Percentiles rank a stretch among this genome's conserved stretches.
phyloP scores from a whole-genome alignment of 2,888 invertebrate genomes.

The Lysandra coridon region DNA sequence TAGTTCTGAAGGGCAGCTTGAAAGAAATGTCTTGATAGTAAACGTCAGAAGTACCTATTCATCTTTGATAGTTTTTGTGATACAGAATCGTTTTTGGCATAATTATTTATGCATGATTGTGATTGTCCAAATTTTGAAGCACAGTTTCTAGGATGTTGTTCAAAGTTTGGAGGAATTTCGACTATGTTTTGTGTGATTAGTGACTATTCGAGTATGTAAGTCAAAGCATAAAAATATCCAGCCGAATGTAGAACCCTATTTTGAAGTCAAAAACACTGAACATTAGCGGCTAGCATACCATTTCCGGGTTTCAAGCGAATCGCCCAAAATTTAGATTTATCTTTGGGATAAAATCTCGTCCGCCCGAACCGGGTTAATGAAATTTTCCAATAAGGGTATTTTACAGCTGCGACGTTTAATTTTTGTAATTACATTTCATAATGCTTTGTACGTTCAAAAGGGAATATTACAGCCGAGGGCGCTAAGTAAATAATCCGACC shows the following conservation, averaged over 20 bases:
- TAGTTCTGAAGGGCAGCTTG: not conserved
- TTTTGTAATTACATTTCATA: not conserved
- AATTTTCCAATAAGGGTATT: conserved; percentile 2
- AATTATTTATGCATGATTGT: too few relatives aligned
- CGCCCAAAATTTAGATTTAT: conserved; percentile 6
- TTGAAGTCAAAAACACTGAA: not conserved
- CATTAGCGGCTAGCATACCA: not conserved
- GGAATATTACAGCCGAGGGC: not conserved
- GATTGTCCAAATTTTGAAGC: too few relatives aligned
- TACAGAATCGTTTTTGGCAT: too few relatives aligned
- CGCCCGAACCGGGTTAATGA: not conserved
- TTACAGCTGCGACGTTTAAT: conserved; percentile 3
- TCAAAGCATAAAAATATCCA: too few relatives aligned
- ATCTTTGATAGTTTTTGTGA: too few relatives aligned
- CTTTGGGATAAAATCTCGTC: conserved; percentile 10
- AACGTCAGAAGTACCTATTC: too few relatives aligned
- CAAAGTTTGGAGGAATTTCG: too few relatives aligned
- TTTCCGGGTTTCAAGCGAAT: not conserved
- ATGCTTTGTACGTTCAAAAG: not conserved
- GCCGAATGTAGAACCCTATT: not conserved
- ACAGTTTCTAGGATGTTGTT: too few relatives aligned
- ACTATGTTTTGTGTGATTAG: too few relatives aligned
- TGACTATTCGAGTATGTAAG: too few relatives aligned
- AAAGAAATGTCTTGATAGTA: too few relatives aligned
- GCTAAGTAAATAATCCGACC: not conserved